Conservation (phyloP, 2,797 vertebrate genomes). For the Semaprochilodus insignis region DNA sequence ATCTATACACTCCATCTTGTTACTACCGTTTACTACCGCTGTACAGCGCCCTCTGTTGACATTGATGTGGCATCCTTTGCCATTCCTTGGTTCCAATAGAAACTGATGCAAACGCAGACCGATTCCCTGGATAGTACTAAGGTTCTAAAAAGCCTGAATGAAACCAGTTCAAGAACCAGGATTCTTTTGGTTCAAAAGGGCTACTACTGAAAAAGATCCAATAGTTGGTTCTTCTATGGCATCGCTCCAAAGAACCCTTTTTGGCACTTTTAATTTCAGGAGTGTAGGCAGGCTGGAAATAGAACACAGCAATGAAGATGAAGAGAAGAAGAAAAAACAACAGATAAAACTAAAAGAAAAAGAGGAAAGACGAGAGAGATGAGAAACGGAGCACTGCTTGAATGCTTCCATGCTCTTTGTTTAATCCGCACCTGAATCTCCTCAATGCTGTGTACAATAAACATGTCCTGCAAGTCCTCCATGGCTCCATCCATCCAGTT, state of each 20-base stretch:
- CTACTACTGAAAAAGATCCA: no score
- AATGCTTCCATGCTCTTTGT: background rate
- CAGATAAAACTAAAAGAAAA: background rate
- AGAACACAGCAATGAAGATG: background rate
- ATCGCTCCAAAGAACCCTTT: background rate
- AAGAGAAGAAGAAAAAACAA: background rate
- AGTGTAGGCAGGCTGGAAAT: background rate
- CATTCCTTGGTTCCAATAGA: no score
- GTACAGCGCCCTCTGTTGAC: no score
- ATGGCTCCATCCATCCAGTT: constrained; percentile 93
- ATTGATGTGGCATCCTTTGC: no score
- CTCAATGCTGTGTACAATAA: constrained; percentile 91
- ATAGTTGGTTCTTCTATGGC: background rate
- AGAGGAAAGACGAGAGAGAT: background rate
- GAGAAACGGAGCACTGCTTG: background rate
- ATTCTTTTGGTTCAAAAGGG: no score
- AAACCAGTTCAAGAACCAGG: no score
- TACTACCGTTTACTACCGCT: no score
- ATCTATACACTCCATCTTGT: no score
- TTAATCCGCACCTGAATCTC: constrained; percentile 86
- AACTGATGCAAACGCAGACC: no score
- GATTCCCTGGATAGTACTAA: no score
- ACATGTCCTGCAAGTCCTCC: constrained; percentile 92
- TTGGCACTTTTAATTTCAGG: background rate
- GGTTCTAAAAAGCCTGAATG: no score